Evolutionary conservation across 2,113 vertebrate species (phyloP), one percentile per base, ranked within the genome.

Genomic region (Forbesichthys agassizii): DNA sequence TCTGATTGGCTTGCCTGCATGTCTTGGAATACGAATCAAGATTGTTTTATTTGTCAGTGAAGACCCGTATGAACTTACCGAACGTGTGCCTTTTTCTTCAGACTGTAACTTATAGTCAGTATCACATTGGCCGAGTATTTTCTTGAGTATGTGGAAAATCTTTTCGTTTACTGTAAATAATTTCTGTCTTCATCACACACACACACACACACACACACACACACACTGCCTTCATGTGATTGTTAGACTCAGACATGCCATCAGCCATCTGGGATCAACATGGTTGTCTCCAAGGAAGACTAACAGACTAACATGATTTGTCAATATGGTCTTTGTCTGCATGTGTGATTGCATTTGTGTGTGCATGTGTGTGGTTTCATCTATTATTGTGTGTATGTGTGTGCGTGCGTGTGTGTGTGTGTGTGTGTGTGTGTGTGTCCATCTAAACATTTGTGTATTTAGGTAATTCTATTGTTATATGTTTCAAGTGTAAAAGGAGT

Each of bases 301-400:
- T 16, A 33, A 9, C 48, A 33, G 14, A 18, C 49, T 57, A 61
- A 64, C 66, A 10, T 33, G 69, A 62, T 75, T 64, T 71, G 27
- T 69, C 14, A 71, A 48, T 33, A 58, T 65, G 64, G 5, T 13
- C 58, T 8, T 6, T 16, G 2, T 48, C 42, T 33, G 52, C 57
- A 53, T 56, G 36, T 56, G 16, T 55, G 13, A 14, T 13, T 18
- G n/a, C 20, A 42, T 27, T 20, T 20, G 65, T 33, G 7, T 14
- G 27, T 16, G 33, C 11, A 16, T 47, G 9, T 11, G 51, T 14
- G 11, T 16, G 53, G 14, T 5, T 33, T 20, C 33, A 13, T 48
- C 12, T 48, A 1, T n/a, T n/a, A n/a, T n/a, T n/a, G n/a, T n/a
- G n/a, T n/a, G n/a, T n/a, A n/a, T 27, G 7, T 14, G 27, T 16